Conservation (phyloP, 2,888 invertebrate species). For the Toxonevra muliebris region DNA sequence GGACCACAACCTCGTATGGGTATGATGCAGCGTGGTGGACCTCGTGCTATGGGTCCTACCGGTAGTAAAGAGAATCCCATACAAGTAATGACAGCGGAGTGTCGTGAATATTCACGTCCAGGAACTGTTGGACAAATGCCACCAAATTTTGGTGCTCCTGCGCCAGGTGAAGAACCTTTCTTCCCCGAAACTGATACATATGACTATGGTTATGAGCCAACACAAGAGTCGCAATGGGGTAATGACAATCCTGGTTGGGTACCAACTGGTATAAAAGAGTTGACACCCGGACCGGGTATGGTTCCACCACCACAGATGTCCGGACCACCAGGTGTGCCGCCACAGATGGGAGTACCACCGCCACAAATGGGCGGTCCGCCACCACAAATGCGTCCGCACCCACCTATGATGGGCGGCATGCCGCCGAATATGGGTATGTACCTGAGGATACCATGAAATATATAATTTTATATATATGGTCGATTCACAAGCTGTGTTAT, state of each 20-base stretch:
- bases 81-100: slow-evolving; percentile 92
- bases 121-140: slow-evolving; percentile 66
- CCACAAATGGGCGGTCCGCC: slow-evolving; percentile 52
- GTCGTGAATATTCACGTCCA: slow-evolving; percentile 80
- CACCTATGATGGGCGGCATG: slow-evolving; percentile 48
- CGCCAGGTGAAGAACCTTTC: slow-evolving; percentile 62
- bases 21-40: slow-evolving; percentile 50
- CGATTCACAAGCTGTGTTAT: too few relatives aligned
- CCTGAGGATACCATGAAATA: background rate
- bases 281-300: slow-evolving; percentile 71
- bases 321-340: slow-evolving; percentile 56
- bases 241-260: slow-evolving; percentile 71
- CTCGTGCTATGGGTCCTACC: slow-evolving; percentile 51
- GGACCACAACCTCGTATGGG: slow-evolving; percentile 49
- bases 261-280: slow-evolving; percentile 74
- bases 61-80: slow-evolving; percentile 79
- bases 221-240: slow-evolving; percentile 78
- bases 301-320: slow-evolving; percentile 56
- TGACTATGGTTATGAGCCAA: slow-evolving; percentile 74
- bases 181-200: slow-evolving; percentile 63
- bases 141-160: slow-evolving; percentile 63
- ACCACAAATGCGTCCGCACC: slow-evolving; percentile 49
- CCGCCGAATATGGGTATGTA: slow-evolving; percentile 55
- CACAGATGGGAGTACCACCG: slow-evolving; percentile 55
- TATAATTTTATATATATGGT: background rate